A percentile compares a stretch with the other conserved stretches of the same genome.
Conservation (phyloP, 2,888 invertebrate genomes). For the Lissonota sp. region DNA sequence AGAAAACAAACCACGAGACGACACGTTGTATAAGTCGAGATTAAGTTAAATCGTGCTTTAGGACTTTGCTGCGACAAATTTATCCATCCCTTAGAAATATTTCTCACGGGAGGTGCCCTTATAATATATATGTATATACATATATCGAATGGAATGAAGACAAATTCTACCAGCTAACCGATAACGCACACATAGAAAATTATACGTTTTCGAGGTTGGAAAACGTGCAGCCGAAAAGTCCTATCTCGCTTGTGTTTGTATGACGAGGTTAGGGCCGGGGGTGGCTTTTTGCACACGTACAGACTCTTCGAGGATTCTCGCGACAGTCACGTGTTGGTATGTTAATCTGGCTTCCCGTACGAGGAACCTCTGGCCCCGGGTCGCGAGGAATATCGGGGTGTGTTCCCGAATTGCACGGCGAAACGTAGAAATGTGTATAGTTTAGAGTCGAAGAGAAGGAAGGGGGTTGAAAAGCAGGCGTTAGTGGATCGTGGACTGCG, state of each 20-base stretch:
- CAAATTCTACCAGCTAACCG: slow-evolving; percentile 18
- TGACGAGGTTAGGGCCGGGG: not conserved
- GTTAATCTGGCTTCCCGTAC: slow-evolving; percentile 70
- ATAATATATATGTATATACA: not conserved
- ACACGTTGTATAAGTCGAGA: slow-evolving; percentile 79
- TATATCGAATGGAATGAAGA: slow-evolving; percentile 1
- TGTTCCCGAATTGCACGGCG: slow-evolving; percentile 19
- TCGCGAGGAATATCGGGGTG: slow-evolving; percentile 15
- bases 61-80: slow-evolving; percentile 63
- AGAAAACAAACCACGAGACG: slow-evolving; percentile 33
- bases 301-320: slow-evolving; percentile 26
- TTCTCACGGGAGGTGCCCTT: slow-evolving; percentile 6
- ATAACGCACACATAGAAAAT: slow-evolving; percentile 11
- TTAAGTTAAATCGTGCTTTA: slow-evolving; percentile 81
- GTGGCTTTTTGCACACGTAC: slow-evolving; percentile 25
- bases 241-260: not conserved
- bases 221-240: slow-evolving; percentile 2
- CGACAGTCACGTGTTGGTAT: slow-evolving; percentile 63
- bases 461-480: slow-evolving; percentile 41
- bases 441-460: slow-evolving; percentile 25
- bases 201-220: not conserved
- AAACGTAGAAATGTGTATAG: slow-evolving; percentile 24
- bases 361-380: slow-evolving; percentile 36
- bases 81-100: slow-evolving; percentile 40
- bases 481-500: slow-evolving; percentile 66